Evolutionary conservation across 2,888 invertebrate genomes (phyloP).

Genomic region (Erpobdella octoculata): DNA sequence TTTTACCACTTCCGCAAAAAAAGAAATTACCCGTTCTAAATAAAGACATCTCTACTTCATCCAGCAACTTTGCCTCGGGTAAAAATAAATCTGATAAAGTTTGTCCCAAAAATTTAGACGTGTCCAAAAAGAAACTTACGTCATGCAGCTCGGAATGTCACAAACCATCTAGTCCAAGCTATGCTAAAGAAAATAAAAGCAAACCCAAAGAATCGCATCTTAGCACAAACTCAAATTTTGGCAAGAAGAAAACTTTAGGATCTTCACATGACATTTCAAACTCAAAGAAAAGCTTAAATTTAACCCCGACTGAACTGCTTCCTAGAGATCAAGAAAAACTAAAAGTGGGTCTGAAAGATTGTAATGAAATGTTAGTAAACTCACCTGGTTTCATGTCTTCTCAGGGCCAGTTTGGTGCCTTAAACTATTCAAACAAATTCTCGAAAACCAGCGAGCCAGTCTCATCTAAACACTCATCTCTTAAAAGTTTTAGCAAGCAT

Average conservation of each 20-base stretch:
- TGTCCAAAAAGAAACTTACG: neutral
- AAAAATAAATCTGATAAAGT: constrained; percentile 8
- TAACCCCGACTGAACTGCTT: neutral
- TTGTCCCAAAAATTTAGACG: neutral
- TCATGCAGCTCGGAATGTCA: neutral
- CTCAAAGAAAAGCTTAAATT: neutral
- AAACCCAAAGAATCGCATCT: neutral
- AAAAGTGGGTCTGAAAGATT: too few relatives aligned
- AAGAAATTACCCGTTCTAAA: neutral
- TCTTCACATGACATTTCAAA: neutral
- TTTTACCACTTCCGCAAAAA: neutral
- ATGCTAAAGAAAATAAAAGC: neutral
- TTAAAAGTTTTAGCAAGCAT: constrained; percentile 18
- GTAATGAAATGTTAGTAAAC: too few relatives aligned
- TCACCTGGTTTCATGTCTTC: neutral
- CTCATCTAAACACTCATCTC: neutral
- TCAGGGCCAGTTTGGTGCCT: constrained; percentile 1
- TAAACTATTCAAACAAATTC: neutral
- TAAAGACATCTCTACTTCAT: neutral
- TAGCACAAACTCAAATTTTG: neutral
- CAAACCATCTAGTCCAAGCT: neutral
- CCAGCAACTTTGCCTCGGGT: neutral
- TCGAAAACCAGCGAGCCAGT: neutral
- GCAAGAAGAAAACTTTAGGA: neutral
- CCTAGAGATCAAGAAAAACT: neutral